Evolutionary conservation across 2,888 invertebrate genomes (phyloP).

Genomic region (Muscina levida): DNA sequence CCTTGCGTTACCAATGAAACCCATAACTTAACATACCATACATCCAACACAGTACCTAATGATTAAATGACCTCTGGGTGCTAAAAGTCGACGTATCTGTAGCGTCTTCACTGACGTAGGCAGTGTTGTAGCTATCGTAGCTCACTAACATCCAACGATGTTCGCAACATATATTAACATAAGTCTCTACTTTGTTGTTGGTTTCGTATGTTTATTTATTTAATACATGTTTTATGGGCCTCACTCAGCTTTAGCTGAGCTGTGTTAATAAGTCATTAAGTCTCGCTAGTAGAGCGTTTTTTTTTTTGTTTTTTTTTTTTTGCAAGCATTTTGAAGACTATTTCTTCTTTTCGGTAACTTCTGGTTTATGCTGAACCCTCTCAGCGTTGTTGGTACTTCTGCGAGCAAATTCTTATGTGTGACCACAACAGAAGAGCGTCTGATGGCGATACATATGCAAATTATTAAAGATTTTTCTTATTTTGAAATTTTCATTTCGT

Average conservation of each 20-base stretch:
- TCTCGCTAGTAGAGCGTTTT: not conserved
- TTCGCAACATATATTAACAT: slow-evolving; percentile 3
- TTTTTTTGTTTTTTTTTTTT: too few species aligned
- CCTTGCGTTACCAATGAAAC: too few species aligned
- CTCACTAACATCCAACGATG: not conserved
- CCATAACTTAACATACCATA: too few species aligned
- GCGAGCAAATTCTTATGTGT: slow-evolving; percentile 7
- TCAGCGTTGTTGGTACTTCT: slow-evolving; percentile 32
- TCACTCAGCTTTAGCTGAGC: not conserved
- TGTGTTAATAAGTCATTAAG: slow-evolving; percentile 25
- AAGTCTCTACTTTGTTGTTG: not conserved
- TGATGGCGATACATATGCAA: slow-evolving; percentile 59
- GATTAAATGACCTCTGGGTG: slow-evolving; percentile 16
- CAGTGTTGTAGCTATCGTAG: not conserved
- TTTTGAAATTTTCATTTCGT: slow-evolving; percentile 65
- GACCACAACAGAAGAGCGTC: slow-evolving; percentile 10
- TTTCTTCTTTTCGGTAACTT: slow-evolving; percentile 37
- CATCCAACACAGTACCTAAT: too few species aligned
- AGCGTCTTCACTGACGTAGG: not conserved
- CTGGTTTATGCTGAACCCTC: slow-evolving; percentile 49
- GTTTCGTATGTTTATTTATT: slow-evolving; percentile 9
- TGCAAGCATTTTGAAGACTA: slow-evolving; percentile 50
- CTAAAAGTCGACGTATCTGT: not conserved
- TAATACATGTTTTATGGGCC: slow-evolving; percentile 21
- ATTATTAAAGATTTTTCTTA: slow-evolving; percentile 27